Evolutionary conservation across 1,140 invertebrate species (phyloP), one percentile per base, ranked within the genome.

Genomic region (Drosophila parabipectinata): DNA sequence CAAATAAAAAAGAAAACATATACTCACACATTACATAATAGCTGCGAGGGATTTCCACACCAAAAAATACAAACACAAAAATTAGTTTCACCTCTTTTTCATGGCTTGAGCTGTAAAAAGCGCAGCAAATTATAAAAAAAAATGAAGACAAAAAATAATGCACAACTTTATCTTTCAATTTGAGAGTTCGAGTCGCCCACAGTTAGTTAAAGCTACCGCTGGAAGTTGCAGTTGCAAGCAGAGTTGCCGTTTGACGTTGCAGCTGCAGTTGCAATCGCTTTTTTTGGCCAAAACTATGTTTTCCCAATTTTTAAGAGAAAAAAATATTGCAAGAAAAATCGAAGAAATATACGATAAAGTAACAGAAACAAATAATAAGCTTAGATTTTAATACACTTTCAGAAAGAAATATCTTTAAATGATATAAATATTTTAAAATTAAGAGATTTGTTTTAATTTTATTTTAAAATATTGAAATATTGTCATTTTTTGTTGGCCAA

Each of bases 41-140:
- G 63, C 51, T 69, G 26, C 64, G 51, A 69, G 51, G 66, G 63
- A 69, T 69, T 69, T 69, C 66, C 66, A 69, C 66, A 69, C 71
- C 58, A 58, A 53, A 58, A 44, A 56, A 12, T 47, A 74, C 77
- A 63, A 64, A 51, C 53, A 54, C 47, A 69, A 79, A 87, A 83
- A 87, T 88, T 87, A 87, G 82, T 87, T 87, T 87, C 75, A 87
- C 75, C 83, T 87, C 82, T 88, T 87, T 87, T 85, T 82, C 74
- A 75, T 77, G 77, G 47, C 73, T 68, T 75, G 78, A 63, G 77
- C 59, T 80, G 79, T 77, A 75, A 84, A 84, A 84, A 84, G 81
- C 81, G 81, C 77, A 80, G 73, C 73, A 84, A 84, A 84, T 87
- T 88, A 79, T 78, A 88, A 30, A 57, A 14, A 47, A 55, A 62